phyloP scores from a whole-genome alignment of 2,888 invertebrate species.

The Limenitis camilla region DNA sequence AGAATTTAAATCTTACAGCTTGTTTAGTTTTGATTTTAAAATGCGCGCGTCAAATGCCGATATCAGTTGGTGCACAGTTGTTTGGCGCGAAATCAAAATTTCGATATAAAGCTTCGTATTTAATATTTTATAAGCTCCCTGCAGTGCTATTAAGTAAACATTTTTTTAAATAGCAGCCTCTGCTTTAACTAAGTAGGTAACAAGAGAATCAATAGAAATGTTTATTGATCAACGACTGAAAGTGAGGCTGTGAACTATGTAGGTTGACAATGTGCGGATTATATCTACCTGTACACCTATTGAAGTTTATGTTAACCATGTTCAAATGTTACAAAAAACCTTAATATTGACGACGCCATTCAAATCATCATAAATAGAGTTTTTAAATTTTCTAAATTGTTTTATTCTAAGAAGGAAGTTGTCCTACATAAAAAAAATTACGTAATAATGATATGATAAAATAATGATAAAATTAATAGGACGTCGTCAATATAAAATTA shows the following conservation, averaged over 20 bases:
- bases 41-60: constrained; percentile 16
- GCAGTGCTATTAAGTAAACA: constrained; percentile 3
- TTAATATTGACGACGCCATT: too few relatives aligned
- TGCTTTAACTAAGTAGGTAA: constrained; percentile 20
- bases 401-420: too few relatives aligned
- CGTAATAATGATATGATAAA: too few relatives aligned
- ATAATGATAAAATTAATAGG: background rate
- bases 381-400: background rate
- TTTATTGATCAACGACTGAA: constrained; percentile 32
- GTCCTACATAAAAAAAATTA: too few relatives aligned
- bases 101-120: constrained; percentile 6
- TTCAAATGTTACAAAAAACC: background rate
- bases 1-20: too few relatives aligned
- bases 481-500: background rate
- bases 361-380: too few relatives aligned
- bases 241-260: constrained; percentile 27
- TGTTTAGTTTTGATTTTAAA: constrained; percentile 14
- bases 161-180: background rate
- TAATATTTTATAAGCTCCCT: constrained; percentile 9
- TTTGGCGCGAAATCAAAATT: constrained; percentile 22
- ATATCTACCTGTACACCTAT: background rate
- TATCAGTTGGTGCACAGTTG: constrained; percentile 9
- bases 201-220: constrained; percentile 32
- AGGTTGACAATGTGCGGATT: constrained; percentile 1
- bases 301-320: background rate